These are phyloP conservation scores for Phortica okadai DNA, from an alignment of 2,888 invertebrate species.

Conservation along the genomic window DNA sequence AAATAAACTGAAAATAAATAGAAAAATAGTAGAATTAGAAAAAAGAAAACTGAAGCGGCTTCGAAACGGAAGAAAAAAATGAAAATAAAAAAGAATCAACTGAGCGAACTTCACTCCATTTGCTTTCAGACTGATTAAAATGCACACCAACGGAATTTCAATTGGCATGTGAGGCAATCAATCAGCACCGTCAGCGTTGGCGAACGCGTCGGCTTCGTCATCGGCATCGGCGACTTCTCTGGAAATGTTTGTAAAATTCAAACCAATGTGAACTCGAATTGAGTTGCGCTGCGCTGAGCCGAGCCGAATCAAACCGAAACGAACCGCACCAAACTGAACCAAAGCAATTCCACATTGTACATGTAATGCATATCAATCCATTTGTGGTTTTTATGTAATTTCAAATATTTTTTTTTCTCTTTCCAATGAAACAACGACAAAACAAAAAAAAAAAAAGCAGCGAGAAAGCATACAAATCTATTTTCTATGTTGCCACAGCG, in stretches of 20 bases:
- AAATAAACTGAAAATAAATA: background rate
- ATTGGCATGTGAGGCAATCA: slow-evolving; percentile 59
- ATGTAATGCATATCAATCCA: slow-evolving; percentile 68
- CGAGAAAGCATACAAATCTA: too few species aligned
- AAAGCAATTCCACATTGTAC: slow-evolving; percentile 33
- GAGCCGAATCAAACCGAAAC: background rate
- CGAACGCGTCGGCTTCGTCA: background rate
- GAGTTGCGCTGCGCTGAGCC: background rate
- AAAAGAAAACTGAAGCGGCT: background rate
- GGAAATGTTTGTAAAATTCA: too few species aligned
- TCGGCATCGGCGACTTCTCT: background rate
- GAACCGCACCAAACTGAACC: background rate
- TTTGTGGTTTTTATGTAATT: slow-evolving; percentile 57
- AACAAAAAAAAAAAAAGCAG: background rate
- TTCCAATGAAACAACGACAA: background rate
- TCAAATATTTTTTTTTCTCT: background rate
- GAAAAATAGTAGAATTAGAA: background rate
- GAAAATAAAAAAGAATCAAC: background rate
- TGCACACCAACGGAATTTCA: slow-evolving; percentile 61
- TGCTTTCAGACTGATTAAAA: slow-evolving; percentile 67
- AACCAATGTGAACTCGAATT: background rate
- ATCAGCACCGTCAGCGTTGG: slow-evolving; percentile 46
- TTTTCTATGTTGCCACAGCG: background rate
- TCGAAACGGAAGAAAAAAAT: background rate
- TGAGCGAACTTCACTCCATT: background rate